Base-by-base conservation (phyloP, 2,113 vertebrate species). In the Pagrus major region DNA sequence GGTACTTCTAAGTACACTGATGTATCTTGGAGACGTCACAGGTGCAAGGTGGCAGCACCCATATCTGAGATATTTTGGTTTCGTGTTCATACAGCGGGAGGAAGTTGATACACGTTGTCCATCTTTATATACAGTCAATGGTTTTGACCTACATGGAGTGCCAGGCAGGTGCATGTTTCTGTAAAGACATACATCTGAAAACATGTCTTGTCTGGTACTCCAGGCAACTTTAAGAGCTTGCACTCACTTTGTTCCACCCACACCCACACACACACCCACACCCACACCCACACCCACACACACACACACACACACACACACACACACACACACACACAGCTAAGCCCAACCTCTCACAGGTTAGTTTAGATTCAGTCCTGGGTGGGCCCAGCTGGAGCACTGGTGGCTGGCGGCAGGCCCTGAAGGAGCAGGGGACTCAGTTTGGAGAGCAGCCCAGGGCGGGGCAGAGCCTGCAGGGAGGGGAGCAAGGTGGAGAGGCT, bases 401-500 rank as follows among this genome's bases (percentile, higher is more conserved):
- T 84, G 74, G 70, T 73, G 49, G 92, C 59, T 1, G 95, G 84
- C 0, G 86, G 89, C 0, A 91, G 87, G 80, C 89, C 68, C 80
- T 92, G 92, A 27, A 90, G 90, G 47, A 93, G 93, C 84, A 93
- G 86, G 70, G 94, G 94, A 78, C 93, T 92, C 72, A 94, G 88
- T 81, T 93, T 92, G 85, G 92, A 84, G 52, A 94, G 92, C 63
- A 94, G 82, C 76, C 86, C 85, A 6, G 87, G 78, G 2, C 90
- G 86, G 49, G 91, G 90, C 47, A 94, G 86, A 31, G 89, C 89
- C 81, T 93, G 93, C 49, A 94, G 86, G 84, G 93, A 93, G 65
- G 95, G 94, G 60, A 94, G 86, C 89, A 93, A 77, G 79, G 61
- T 81, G 81, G 93, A 88, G 71, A 95, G 80, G 86, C 88, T 86